Conservation (phyloP, 2,113 vertebrate species). For the Petaurus breviceps region DNA sequence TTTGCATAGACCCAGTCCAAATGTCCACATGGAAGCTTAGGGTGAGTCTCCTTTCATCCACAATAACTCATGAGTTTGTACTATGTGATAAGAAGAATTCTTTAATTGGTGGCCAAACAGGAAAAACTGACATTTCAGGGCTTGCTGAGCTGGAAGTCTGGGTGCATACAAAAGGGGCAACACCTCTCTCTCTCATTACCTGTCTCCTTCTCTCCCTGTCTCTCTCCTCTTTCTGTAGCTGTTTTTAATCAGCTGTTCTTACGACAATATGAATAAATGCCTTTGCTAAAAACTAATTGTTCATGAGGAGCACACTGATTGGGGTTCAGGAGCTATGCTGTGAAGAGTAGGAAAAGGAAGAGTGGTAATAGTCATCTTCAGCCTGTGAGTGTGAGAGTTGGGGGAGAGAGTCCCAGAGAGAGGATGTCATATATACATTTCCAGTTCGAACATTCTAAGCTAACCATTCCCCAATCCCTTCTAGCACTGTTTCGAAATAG, state of each 20-base stretch:
- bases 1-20: neutral
- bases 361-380: neutral
- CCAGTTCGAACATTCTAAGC: neutral
- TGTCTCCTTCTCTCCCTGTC: neutral
- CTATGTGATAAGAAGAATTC: neutral
- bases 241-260: neutral
- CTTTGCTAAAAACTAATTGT: neutral
- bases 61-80: neutral
- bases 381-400: neutral
- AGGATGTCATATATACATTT: neutral
- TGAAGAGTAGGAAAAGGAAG: neutral
- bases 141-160: neutral
- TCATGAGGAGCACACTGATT: neutral
- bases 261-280: neutral
- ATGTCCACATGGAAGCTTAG: neutral
- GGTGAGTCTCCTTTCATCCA: neutral
- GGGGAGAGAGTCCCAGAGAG: neutral
- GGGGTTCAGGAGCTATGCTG: neutral
- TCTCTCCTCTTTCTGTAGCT: no score
- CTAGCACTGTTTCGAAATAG: neutral
- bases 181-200: neutral
- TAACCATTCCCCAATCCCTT: neutral
- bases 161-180: accelerated
- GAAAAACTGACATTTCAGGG: neutral
- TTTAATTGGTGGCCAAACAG: neutral